Base-by-base conservation (phyloP, 2,888 invertebrate genomes). In the Geophilus truncorum region DNA sequence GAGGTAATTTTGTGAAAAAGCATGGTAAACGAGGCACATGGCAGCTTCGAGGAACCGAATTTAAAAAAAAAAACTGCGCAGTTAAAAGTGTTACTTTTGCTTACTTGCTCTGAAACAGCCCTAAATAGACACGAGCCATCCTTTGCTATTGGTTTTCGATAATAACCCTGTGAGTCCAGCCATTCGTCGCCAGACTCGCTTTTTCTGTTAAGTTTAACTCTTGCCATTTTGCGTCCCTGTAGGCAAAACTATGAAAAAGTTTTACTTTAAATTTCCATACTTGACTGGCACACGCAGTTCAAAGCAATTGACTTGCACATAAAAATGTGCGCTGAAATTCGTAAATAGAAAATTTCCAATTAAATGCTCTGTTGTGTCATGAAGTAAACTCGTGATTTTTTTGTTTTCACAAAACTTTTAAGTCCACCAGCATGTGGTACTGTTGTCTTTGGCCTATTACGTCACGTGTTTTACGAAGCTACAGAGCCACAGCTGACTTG, bases 71-170 rank as follows among this genome's bases (percentile, higher is more conserved):
- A 9, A 57, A 79, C 62, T 25, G 28, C n/a, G 21, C 30, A 25
- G 30, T 80, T 76, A 80, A 80, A 18, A 75, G 12, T 10, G 10
- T 25, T 32, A n/a, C n/a, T 34, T 32, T 80, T 76, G 32, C 80
- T 80, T 83, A 88, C 88, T 88, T 95, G 95, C 88, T 97, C 96
- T 45, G 96, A 93, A 79, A 95, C 92, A 12, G 93, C 94, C 84
- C 96, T 91, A 88, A 96, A 97, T 77, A 97, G 89, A 86, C 94
- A 95, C 82, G 94, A 94, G 79, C 94, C 92, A 89, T 97, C 96
- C 85, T 93, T 92, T 80, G 96, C 94, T 21, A 93, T 92, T 85
- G 94, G 93, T 89, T 97, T 97, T 84, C 96, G 90, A 87, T 93
- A 95, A 85, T 92, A 92, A 57, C 93, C 93, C 86, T 93, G 90